Percentiles rank a stretch among this genome's conserved stretches.
Conservation (phyloP, 1,140 invertebrate species). For the Calephelis virginiensis region DNA sequence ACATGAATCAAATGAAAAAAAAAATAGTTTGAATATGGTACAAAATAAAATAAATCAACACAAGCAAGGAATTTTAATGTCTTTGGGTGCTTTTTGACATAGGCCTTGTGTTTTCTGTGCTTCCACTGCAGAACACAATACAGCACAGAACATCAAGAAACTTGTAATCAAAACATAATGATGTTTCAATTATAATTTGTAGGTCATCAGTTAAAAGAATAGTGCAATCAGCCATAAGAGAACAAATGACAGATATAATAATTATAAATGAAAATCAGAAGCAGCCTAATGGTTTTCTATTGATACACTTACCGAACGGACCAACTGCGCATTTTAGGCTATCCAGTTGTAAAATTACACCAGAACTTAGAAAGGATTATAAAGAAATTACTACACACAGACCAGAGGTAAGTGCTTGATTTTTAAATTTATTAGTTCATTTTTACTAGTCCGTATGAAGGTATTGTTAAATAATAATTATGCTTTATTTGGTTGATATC, state of each 20-base stretch:
- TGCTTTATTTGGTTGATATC: not conserved
- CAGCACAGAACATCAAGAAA: too few species aligned
- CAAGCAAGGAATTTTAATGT: too few species aligned
- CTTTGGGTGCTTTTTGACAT: too few species aligned
- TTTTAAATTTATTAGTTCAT: too few species aligned
- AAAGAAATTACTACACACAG: constrained; percentile 90
- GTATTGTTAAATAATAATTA: too few species aligned
- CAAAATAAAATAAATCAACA: too few species aligned
- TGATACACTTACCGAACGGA: constrained; percentile 96
- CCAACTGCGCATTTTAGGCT: constrained; percentile 94
- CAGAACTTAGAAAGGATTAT: constrained; percentile 87
- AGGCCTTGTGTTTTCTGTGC: too few species aligned
- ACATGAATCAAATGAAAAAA: too few species aligned
- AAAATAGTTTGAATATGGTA: too few species aligned
- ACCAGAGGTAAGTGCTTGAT: constrained; percentile 84
- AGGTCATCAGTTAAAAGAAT: constrained; percentile 96
- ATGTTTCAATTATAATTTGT: constrained; percentile 23
- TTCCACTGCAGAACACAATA: too few species aligned
- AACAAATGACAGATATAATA: constrained; percentile 93
- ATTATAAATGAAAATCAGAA: constrained; percentile 96
- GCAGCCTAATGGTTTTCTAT: constrained; percentile 93
- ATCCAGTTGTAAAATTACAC: constrained; percentile 90
- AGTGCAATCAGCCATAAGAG: constrained; percentile 87
- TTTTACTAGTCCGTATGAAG: too few species aligned
- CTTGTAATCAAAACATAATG: not conserved